Conservation (phyloP, 2,113 vertebrate genomes). For the Phrynosoma blainvillii region DNA sequence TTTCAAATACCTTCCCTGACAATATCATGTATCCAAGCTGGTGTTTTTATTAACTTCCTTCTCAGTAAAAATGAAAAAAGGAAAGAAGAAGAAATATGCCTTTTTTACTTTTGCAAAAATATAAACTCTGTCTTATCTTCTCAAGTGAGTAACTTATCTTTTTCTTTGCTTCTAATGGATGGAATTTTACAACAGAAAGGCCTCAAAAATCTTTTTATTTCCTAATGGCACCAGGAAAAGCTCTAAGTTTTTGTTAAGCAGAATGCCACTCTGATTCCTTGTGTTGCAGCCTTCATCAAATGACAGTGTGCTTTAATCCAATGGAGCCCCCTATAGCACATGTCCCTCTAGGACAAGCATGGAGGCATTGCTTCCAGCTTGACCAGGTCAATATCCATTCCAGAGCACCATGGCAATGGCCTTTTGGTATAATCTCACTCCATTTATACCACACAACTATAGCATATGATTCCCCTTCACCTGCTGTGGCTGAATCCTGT, state of each 20-base stretch:
- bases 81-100: neutral
- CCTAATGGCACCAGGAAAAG: neutral
- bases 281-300: no score
- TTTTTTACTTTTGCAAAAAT: neutral
- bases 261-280: no score
- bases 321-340: neutral
- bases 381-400: no score
- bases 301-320: neutral
- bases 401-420: no score
- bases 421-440: no score
- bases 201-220: neutral
- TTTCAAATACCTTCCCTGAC: neutral
- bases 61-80: neutral
- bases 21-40: neutral
- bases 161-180: neutral
- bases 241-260: neutral
- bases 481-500: no score
- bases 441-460: no score
- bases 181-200: neutral
- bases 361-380: neutral
- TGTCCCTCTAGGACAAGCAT: neutral
- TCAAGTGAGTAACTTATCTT: neutral
- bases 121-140: neutral
- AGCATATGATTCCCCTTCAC: no score
- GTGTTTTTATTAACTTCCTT: neutral